Conservation (phyloP, 2,888 invertebrate species). For the Rhagonycha fulva region DNA sequence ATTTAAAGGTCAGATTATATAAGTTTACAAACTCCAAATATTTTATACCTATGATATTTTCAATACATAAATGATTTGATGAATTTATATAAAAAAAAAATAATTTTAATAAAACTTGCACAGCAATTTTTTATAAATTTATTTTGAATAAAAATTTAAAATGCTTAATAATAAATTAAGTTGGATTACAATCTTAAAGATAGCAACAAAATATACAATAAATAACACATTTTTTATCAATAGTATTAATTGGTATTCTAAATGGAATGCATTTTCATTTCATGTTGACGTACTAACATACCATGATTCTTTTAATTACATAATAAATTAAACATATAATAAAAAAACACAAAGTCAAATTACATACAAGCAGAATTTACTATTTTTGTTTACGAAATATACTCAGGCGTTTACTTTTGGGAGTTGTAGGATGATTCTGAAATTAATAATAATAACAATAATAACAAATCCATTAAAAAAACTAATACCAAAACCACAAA, state of each 20-base stretch:
- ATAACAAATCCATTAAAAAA: not conserved
- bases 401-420: constrained; percentile 58
- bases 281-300: not conserved
- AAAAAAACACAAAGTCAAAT: not conserved
- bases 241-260: too few species aligned
- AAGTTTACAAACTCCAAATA: too few species aligned
- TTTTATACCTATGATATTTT: too few species aligned
- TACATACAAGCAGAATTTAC: not conserved
- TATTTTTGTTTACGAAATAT: constrained; percentile 54
- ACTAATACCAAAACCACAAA: not conserved
- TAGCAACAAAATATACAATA: not conserved
- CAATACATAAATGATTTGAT: too few species aligned
- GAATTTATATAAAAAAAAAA: too few species aligned
- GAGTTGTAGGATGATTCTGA: constrained; percentile 57
- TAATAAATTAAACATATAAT: not conserved
- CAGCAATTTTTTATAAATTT: too few species aligned
- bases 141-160: too few species aligned
- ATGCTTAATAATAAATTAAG: not conserved
- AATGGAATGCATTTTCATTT: not conserved
- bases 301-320: not conserved
- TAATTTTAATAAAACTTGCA: too few species aligned
- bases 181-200: not conserved
- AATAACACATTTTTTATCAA: not conserved
- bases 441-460: constrained; percentile 38
- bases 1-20: too few species aligned